Evolutionary conservation across 2,113 vertebrate genomes (phyloP).

Genomic region (Sinocyclocheilus anophthalmus): DNA sequence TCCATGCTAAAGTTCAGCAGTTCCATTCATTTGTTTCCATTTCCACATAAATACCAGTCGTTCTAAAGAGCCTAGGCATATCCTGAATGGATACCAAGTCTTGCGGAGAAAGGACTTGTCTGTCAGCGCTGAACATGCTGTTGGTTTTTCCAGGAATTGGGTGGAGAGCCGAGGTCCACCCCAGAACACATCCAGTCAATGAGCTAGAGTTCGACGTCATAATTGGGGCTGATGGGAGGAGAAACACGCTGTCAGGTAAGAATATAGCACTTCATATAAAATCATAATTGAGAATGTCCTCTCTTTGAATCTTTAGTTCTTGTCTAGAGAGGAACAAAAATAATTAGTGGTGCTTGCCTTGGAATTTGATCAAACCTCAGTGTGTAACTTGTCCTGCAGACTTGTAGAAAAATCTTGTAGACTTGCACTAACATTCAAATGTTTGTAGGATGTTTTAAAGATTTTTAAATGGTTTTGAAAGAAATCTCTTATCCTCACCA

Average conservation of each 20-base stretch:
- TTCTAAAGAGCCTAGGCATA: constrained; percentile 1
- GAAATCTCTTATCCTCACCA: too few species aligned
- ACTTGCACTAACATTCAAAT: too few species aligned
- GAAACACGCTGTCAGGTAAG: constrained; percentile 94
- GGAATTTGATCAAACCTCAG: background rate
- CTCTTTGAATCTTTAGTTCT: background rate
- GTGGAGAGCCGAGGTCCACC: constrained; percentile 93
- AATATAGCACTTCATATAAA: background rate
- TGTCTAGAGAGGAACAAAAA: constrained; percentile 21
- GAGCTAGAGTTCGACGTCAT: constrained; percentile 97
- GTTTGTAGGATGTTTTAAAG: too few species aligned
- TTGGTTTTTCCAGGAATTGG: constrained; percentile 83
- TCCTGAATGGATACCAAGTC: background rate
- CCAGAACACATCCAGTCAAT: constrained; percentile 89
- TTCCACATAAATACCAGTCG: background rate
- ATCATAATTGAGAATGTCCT: background rate
- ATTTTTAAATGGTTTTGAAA: too few species aligned
- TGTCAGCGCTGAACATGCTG: constrained; percentile 36
- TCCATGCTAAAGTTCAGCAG: background rate
- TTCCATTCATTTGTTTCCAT: constrained; percentile 21
- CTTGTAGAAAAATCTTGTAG: too few species aligned
- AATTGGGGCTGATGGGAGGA: constrained; percentile 93
- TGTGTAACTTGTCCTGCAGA: background rate
- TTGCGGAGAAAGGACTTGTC: background rate
- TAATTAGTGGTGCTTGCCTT: background rate